These are phyloP conservation scores for Teinopalpus imperialis DNA, from an alignment of 2,888 invertebrate genomes.

Conservation along the genomic window DNA sequence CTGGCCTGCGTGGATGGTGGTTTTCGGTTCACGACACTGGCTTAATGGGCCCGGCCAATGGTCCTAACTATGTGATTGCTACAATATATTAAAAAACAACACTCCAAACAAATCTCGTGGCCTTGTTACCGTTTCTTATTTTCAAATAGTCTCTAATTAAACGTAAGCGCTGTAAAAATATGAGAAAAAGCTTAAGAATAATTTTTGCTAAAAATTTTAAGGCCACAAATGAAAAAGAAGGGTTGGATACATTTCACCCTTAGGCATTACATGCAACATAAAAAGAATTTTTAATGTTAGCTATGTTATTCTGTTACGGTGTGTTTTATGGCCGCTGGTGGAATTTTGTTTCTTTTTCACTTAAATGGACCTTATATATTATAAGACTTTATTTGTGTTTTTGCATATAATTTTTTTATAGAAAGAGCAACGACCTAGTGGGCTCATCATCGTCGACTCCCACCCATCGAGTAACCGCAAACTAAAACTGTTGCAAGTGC, in stretches of 20 bases:
- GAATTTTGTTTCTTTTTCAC: conserved; percentile 3
- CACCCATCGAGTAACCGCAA: no score
- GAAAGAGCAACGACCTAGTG: no score
- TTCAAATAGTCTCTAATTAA: conserved; percentile 30
- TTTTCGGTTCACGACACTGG: no score
- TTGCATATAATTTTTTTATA: no score
- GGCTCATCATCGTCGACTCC: no score
- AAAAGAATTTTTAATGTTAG: conserved; percentile 26
- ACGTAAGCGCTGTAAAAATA: conserved; percentile 35
- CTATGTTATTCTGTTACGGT: conserved; percentile 22
- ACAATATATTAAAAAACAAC: no score
- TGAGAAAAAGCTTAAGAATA: conserved; percentile 30
- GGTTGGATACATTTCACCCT: conserved; percentile 29
- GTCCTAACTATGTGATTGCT: no score
- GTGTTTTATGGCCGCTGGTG: conserved; percentile 15
- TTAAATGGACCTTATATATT: conserved; percentile 1
- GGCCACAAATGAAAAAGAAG: conserved; percentile 28
- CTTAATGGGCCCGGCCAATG: no score
- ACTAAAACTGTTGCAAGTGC: no score
- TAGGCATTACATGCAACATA: conserved; percentile 33
- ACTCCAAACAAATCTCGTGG: no score
- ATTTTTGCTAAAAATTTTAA: conserved; percentile 30
- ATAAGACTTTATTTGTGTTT: neutral
- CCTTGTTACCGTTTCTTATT: neutral
- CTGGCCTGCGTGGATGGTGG: no score